Percentiles rank a stretch among this genome's conserved stretches.
Conservation (phyloP, 2,797 vertebrate genomes). For the Xyrichtys novacula region DNA sequence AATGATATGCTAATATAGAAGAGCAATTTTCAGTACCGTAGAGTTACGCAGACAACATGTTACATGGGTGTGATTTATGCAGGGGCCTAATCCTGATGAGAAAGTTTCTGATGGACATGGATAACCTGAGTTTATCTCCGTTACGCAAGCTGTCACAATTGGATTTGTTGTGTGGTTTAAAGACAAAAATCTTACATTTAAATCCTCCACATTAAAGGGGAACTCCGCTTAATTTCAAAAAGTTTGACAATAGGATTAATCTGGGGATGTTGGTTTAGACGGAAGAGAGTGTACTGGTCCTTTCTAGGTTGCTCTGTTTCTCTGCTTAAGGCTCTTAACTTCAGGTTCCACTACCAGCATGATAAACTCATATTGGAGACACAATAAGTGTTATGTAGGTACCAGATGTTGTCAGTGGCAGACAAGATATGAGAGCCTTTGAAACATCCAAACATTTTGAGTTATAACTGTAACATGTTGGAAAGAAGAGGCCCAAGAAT, state of each 20-base stretch:
- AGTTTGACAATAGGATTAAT: too few relatives aligned
- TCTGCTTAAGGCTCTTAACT: too few relatives aligned
- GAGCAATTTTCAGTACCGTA: background rate
- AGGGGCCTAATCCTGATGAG: background rate
- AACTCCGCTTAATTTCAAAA: background rate
- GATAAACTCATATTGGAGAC: too few relatives aligned
- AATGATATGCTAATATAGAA: background rate
- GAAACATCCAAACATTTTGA: too few relatives aligned
- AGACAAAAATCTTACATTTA: background rate
- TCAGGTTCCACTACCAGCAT: too few relatives aligned
- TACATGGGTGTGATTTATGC: background rate
- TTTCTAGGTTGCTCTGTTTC: too few relatives aligned
- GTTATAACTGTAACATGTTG: too few relatives aligned
- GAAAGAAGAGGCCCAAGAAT: too few relatives aligned
- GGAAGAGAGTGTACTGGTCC: background rate
- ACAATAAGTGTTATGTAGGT: too few relatives aligned
- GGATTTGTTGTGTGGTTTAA: slow-evolving; percentile 1
- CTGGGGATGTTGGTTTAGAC: too few relatives aligned
- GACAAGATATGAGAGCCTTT: too few relatives aligned
- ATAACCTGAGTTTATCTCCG: background rate
- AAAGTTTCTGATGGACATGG: background rate
- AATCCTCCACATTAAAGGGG: background rate
- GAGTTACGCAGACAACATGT: background rate
- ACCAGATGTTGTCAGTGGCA: too few relatives aligned
- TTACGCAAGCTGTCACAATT: slow-evolving; percentile 3